Conservation (phyloP, 2,113 vertebrate species). For the Calyptomena viridis region DNA sequence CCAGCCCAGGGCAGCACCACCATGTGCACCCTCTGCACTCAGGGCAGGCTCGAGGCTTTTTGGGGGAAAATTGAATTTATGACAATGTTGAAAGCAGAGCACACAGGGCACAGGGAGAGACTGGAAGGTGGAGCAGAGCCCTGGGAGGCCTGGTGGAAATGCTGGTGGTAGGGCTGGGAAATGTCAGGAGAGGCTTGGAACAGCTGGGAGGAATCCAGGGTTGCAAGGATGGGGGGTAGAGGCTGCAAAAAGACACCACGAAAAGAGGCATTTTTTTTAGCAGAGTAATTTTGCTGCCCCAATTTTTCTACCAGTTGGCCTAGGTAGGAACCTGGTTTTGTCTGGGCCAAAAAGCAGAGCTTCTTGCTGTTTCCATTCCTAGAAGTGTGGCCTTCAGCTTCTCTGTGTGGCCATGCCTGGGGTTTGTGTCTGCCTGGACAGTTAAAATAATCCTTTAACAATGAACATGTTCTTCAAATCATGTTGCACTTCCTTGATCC, state of each 20-base stretch:
- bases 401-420: fast-evolving
- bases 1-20: neutral
- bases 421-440: neutral
- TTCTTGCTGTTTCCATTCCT: neutral
- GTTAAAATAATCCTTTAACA: neutral
- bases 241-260: neutral
- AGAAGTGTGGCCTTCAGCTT: neutral
- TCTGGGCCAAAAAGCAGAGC: neutral
- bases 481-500: neutral
- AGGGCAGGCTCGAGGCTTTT: neutral
- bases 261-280: too few relatives aligned
- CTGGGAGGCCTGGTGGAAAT: neutral
- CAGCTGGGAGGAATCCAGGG: neutral
- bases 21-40: fast-evolving
- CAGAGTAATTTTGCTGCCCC: neutral
- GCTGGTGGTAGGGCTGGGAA: neutral
- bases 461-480: neutral
- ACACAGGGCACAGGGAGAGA: fast-evolving
- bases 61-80: fast-evolving
- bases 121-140: neutral
- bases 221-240: neutral
- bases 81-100: neutral
- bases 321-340: neutral
- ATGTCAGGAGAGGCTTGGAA: too few relatives aligned
- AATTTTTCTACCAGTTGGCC: neutral